Base-by-base conservation (phyloP, 2,113 vertebrate species). In the Delphinapterus leucas region DNA sequence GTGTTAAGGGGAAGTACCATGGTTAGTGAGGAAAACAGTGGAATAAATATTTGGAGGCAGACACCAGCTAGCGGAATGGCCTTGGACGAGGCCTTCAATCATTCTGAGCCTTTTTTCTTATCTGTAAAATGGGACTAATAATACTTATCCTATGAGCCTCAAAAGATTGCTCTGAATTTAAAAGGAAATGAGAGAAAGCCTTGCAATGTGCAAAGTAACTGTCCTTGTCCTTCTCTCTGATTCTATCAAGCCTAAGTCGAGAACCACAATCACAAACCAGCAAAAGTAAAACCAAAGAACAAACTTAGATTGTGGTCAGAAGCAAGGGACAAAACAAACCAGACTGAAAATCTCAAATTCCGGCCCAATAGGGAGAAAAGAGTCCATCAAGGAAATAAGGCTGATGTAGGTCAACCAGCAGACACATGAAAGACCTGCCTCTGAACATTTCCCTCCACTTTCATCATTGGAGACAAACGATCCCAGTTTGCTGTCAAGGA, bases 111-210 rank as follows among this genome's bases (percentile, higher is more conserved):
- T 87, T 88, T 28, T 86, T 74, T 91, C 70, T 65, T 67, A 21
- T 41, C 84, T 96, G 20, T 73, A 89, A 90, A 93, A 92, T 55
- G n/a, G 36, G 26, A 74, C 77, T 25, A 60, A 79, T 20, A 31
- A 49, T 63, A 65, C 17, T 80, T 80, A 63, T 13, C 44, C 47
- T n/a, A 17, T 17, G 36, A 91, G 18, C 28, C 38, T 83, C 23
- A n/a, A 44, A 38, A 7, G 26, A 90, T 6, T 67, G 38, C 15
- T 88, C 83, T 60, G 17, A 91, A 79, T 65, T 96, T 95, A 71
- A 85, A 88, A 91, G 83, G 14, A 61, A 95, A 92, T 87, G 63
- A 85, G 41, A 68, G 44, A 94, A 90, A 90, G 28, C 10, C 63
- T 60, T 31, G n/a, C 23, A 31, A 47, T 4, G 18, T 82, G 1